Evolutionary conservation across 2,113 vertebrate species (phyloP), one percentile per base, ranked within the genome.

Genomic region (Nerophis ophidion): DNA sequence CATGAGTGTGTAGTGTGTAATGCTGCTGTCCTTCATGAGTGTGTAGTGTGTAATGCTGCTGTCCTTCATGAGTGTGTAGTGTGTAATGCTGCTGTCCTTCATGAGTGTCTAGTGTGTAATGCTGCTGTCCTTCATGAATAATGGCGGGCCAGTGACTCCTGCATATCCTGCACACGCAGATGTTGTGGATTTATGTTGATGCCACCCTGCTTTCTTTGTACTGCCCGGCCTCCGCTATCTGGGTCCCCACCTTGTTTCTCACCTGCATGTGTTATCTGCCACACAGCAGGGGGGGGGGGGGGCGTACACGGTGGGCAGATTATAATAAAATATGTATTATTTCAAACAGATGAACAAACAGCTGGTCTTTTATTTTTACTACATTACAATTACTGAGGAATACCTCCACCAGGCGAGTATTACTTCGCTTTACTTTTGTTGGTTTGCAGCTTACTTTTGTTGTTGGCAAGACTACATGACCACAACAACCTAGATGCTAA

Each of bases 231-330:
- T 38, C 5, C 75, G 55, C 48, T 60, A 15, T 76, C 62, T 49
- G 49, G 57, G 72, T 54, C 63, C 74, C 58, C 65, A 59, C 63
- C 57, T 70, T 80, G 63, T 75, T 79, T 75, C 72, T 63, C 13
- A 70, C 75, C 82, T 77, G 66, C 75, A 38, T 63, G 70, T 75
- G 60, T 87, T 79, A 80, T 83, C 77, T 64, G 74, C 73, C 62
- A 71, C 71, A 50, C 70, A 70, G 69, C 59, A 70, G 73, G 34
- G 0, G 15, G 65, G 14, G 36, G n/a, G 5, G 15, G 59, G 16
- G 17, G 35, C 40, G 5, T 42, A 4, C 9, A 42, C 8, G 5
- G 40, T 10, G 40, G 40, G 1, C 3, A 10, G 40, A 1, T 2
- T 9, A 42, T 9, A 11, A 11, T 42, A 4, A 42, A 42, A 42